These are phyloP conservation scores for Drosophila burlai DNA, from an alignment of 1,140 invertebrate species.

Conservation along the genomic window DNA sequence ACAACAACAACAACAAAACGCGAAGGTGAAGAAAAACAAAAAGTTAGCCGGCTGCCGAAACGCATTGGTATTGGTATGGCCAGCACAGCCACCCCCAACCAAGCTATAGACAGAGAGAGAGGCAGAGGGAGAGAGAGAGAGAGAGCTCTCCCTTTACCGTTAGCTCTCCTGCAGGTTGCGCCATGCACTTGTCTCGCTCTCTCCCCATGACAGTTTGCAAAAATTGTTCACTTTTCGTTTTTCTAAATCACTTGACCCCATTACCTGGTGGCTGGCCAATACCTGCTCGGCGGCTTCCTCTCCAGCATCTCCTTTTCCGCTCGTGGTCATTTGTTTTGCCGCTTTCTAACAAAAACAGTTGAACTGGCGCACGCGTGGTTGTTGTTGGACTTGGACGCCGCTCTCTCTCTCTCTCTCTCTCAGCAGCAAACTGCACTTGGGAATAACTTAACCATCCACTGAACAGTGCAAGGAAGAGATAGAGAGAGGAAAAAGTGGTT, in stretches of 20 bases:
- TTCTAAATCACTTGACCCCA: conserved; percentile 81
- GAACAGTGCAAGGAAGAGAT: conserved; percentile 16
- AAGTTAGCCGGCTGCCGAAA: conserved; percentile 46
- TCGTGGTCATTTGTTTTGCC: conserved; percentile 79
- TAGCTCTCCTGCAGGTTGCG: conserved; percentile 60
- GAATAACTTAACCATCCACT: conserved; percentile 20
- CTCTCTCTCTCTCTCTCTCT: conserved; percentile 8
- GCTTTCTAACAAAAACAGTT: conserved; percentile 82
- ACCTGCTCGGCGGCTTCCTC: conserved; percentile 39
- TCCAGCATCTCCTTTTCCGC: conserved; percentile 15
- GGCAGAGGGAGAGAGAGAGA: too few relatives aligned
- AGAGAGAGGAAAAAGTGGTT: conserved; percentile 26
- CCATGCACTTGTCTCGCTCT: conserved; percentile 57
- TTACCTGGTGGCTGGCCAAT: conserved; percentile 75
- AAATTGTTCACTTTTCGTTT: conserved; percentile 55
- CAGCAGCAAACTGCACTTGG: conserved; percentile 26
- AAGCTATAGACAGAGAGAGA: conserved; percentile 5
- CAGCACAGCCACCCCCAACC: conserved; percentile 56
- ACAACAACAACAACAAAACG: conserved; percentile 40
- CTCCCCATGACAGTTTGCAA: conserved; percentile 33
- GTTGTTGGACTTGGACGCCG: conserved; percentile 19
- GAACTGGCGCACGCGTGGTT: conserved; percentile 76
- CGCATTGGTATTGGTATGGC: conserved; percentile 23
- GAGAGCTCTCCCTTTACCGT: conserved; percentile 7
- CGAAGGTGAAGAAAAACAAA: conserved; percentile 63